These are phyloP conservation scores for Festucalex cinctus DNA, from an alignment of 2,113 vertebrate species.

Conservation along the genomic window DNA sequence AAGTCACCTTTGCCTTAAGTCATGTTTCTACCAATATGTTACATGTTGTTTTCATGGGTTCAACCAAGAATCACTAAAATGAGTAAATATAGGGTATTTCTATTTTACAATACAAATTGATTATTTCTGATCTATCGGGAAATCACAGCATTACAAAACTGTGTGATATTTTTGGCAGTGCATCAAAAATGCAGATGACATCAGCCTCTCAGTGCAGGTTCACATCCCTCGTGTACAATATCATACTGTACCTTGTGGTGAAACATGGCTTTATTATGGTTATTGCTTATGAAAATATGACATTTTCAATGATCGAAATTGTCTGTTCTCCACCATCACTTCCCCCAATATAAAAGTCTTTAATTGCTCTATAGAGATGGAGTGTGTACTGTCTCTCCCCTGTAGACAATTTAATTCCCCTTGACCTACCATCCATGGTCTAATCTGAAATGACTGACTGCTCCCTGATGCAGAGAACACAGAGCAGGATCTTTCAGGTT, in stretches of 20 bases:
- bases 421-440: constrained; percentile 70
- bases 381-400: constrained; percentile 38
- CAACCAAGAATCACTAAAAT: too few species aligned
- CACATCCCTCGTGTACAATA: not conserved
- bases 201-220: not conserved
- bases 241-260: not conserved
- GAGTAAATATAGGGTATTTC: too few species aligned
- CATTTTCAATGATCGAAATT: not conserved
- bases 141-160: too few species aligned
- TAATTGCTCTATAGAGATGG: constrained; percentile 29
- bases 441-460: constrained; percentile 72
- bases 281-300: not conserved
- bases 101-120: too few species aligned
- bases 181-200: not conserved
- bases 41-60: too few species aligned
- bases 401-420: constrained; percentile 59
- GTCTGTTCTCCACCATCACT: not conserved
- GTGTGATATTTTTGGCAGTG: not conserved
- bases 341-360: not conserved
- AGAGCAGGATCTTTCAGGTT: constrained; percentile 63
- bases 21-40: too few species aligned
- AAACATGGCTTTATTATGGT: not conserved
- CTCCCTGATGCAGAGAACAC: constrained; percentile 58
- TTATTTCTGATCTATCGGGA: too few species aligned
- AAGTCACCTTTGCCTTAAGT: too few species aligned